Base-by-base conservation (phyloP, 2,113 vertebrate species). In the Lanius collurio region DNA sequence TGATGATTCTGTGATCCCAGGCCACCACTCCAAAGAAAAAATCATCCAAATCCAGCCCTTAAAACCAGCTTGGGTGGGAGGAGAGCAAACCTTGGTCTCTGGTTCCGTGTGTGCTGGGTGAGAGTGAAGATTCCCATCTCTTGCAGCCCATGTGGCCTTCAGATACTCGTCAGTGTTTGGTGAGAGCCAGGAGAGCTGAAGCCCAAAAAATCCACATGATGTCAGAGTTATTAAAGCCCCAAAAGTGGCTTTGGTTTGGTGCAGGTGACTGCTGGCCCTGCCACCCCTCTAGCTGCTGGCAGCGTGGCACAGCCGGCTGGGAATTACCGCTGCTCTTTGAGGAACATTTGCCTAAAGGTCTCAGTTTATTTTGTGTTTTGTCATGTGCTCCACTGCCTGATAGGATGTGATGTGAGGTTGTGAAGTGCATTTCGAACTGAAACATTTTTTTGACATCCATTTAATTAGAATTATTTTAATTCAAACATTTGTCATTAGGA, bases 401-500 rank as follows among this genome's bases (percentile, higher is more conserved):
- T 95, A 78, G 92, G 95, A 93, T 95, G 93, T 88, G 94, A 94
- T 91, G 92, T 26, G 91, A 71, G 70, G 82, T 37, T 90, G 80
- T 90, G 87, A 93, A 79, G 82, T 26, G 78, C 3, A 5, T 46
- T 79, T 37, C 10, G 0, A 74, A 55, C 87, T 87, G 96, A 94
- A 94, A 96, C 93, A 96, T 97, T 95, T 89, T 95, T 94, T 81
- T 97, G 95, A 97, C 96, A 97, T 62, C 91, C 95, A 91, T 95
- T 95, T 96, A 97, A 97, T 97, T 95, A 91, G 31, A 84, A 97
- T 97, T 97, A 97, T 97, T 97, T 91, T 96, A 97, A 96, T 96
- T 89, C 92, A 84, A 83, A 73, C 65, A 60, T 96, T 95, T 94
- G 88, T 78, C 93, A 63, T 83, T 65, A 89, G 6, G 42, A 41